Evolutionary conservation across 2,113 vertebrate species (phyloP), one percentile per base, ranked within the genome.

Genomic region (Macaca mulatta): DNA sequence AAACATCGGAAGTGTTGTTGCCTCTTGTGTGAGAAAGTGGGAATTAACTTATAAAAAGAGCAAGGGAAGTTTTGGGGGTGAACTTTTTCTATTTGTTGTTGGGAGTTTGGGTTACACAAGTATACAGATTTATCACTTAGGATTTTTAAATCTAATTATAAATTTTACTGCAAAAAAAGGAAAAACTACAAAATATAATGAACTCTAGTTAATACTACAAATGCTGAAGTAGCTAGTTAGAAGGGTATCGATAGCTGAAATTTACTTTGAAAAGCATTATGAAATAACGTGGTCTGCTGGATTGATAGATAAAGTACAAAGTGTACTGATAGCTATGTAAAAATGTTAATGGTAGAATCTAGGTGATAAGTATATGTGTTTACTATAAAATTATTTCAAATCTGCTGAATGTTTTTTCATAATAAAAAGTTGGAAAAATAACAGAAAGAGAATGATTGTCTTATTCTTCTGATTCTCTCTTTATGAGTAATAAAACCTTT

Each of bases 91-190:
- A 8, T 61, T 59, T 48, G 10, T 64, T 64, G 35, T 9, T 14
- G 9, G 32, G 8, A 18, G 48, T 69, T 25, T 35, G 27, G 9
- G 13, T 48, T 77, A 78, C 55, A 75, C 32, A 25, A n/a, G 23
- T 43, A 18, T 88, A 55, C 55, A 20, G 0, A 38, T 69, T 35
- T 95, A 38, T 67, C 75, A 90, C 35, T 90, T 75, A 45, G 27
- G 25, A 35, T 48, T 83, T 83, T 72, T 61, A 61, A 2, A 18
- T 61, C 52, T 83, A 23, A 38, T 78, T 95, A 77, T 38, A 91
- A 61, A 55, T 72, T 96, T 93, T 82, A 78, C 30, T 94, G 90
- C 48, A 88, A 90, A 95, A 88, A n/a, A 52, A 61, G 27, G 40
- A 72, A 81, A 13, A 61, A 12, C 6, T 69, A 18, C 74, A 67